Evolutionary conservation across 2,113 vertebrate genomes (phyloP), one percentile per base, ranked within the genome.

Genomic region (Megaleporinus macrocephalus): DNA sequence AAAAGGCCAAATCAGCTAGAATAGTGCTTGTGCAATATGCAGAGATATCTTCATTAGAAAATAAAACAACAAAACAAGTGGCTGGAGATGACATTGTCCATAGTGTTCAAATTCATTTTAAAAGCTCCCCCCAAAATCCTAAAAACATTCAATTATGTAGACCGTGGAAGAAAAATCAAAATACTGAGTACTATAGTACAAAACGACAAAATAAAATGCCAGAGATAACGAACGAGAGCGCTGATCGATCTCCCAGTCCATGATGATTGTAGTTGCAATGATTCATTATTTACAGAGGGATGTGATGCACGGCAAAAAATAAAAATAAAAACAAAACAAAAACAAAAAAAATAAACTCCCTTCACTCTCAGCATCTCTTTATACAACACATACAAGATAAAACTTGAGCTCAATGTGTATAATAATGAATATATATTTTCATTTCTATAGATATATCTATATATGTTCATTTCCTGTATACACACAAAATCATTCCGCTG

Each of bases 191-290:
- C 30, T 82, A 84, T 82, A 90, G 78, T 70, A 86, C 49, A 76
- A 75, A 90, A 87, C 26, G 55, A 81, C 75, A 73, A 82, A 81
- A 76, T 55, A 84, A 51, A 66, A 41, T 22, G 22, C 29, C 24
- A 66, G 65, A 76, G 36, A 74, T 63, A n/a, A 65, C 77, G 53
- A 22, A 63, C 70, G 68, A 84, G 72, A 84, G 53, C 86, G 84
- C 80, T 78, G 77, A 61, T n/a, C 72, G 66, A 88, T 62, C 85
- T 83, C 87, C 87, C 87, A 86, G 86, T 91, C 90, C 89, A 86
- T 55, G 73, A 79, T 92, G 89, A 93, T 93, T 93, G 91, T 92
- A 93, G 89, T 89, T 92, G 92, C 92, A 92, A 90, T 84, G 87
- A 89, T 20, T 84, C 81, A 82, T 59, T 92, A 92, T 91, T 90